Base-by-base conservation (phyloP, 2,797 vertebrate genomes). In the Valencia hispanica region DNA sequence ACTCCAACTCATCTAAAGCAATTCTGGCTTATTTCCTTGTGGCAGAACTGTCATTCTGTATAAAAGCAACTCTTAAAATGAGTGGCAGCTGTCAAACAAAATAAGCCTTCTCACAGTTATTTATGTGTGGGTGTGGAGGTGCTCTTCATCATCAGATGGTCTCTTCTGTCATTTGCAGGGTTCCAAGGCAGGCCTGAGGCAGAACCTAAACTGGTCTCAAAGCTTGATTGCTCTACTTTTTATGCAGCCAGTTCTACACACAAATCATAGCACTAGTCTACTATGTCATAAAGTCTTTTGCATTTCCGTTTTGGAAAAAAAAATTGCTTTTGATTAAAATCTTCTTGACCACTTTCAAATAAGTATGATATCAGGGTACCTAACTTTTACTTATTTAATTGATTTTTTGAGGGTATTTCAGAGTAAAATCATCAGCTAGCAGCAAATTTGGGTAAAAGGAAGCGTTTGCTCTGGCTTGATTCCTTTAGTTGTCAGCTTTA, bases 201-300 rank as follows among this genome's bases (percentile, higher is more conserved):
- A 72, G 73, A 90, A 74, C 81, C 83, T 89, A 87, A 91, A 90
- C 86, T 87, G 68, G 84, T 89, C 88, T 87, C 84, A 80, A 48
- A 83, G 80, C 87, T 84, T 30, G 6, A 87, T 85, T 90, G 81
- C 83, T 88, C 87, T 71, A 90, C 87, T 91, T 91, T 87, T 86
- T 70, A 72, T 82, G 77, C 75, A 79, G 77, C 82, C 79, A 90
- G 73, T 91, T 70, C 75, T 82, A 57, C 51, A 81, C n/a, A 80
- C 66, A 77, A 65, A 34, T 73, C 57, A 34, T 36, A 75, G 55
- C 65, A 75, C 72, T 36, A 72, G 74, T 70, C 84, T 78, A 75
- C 82, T 81, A 85, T 80, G 81, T 89, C 77, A 75, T 86, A 72
- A 72, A 51, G 84, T 76, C 84, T 84, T 75, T 48, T 75, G 72